Evolutionary conservation across 2,888 invertebrate genomes (phyloP), one percentile per base, ranked within the genome.

Genomic region (Lochmaea capreae): DNA sequence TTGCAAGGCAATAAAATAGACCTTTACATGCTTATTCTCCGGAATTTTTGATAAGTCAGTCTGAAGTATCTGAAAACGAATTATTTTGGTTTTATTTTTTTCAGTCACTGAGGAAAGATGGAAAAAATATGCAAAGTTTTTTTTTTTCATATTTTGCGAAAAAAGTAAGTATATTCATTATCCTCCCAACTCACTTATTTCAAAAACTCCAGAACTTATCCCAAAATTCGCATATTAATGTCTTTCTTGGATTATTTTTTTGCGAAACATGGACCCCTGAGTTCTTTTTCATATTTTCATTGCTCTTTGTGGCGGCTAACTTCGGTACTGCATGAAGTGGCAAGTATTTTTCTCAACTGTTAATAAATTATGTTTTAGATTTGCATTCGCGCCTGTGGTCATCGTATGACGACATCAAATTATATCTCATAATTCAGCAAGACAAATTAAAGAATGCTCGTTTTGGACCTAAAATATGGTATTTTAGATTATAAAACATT

Each of bases 281-380:
- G 3, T 22, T 22, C 1, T 22, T 22, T 22, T 22, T 22, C 22
- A 22, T 22, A 65, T 74, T 71, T 74, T 74, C 63, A 49, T 58
- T 54, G 54, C 22, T 22, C 22, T 22, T 2, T 3, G 22, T 22
- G 1, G 3, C 3, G 22, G 3, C n/a, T n/a, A 39, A 61, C 33
- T 61, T 39, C 61, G 33, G 16, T 33, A 9, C 61, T 61, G 61
- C 14, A 54, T 39, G 16, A 39, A 61, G 39, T 39, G 8, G 33
- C 61, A 61, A 8, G n/a, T 39, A 39, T 39, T 61, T 33, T 61
- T 61, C 39, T 33, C 39, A 46, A 43, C 61, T 26, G 71, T 67
- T 74, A 73, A 77, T 77, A 71, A 77, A 77, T 77, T 73, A 77
- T 69, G 71, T 73, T 66, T 67, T 63, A 73, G 65, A 75, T 73